These are phyloP conservation scores for Catharus minimus DNA, from an alignment of 2,113 vertebrate species.

Conservation along the genomic window DNA sequence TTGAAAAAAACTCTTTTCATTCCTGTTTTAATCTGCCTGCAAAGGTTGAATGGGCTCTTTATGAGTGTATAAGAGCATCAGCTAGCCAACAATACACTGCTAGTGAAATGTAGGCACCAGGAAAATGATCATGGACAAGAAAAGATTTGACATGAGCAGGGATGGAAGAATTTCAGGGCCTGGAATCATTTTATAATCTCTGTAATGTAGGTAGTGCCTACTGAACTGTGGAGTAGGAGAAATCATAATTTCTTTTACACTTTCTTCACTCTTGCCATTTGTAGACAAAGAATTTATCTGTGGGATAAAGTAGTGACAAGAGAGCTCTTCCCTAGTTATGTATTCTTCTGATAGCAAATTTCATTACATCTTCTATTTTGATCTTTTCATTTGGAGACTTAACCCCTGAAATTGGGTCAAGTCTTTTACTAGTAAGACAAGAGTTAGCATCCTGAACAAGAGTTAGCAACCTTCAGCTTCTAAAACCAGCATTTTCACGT, in stretches of 20 bases:
- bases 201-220: fast-evolving
- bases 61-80: neutral
- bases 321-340: neutral
- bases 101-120: neutral
- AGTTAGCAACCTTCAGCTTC: neutral
- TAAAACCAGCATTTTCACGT: neutral
- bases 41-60: neutral
- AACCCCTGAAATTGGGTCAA: neutral
- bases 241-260: neutral
- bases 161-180: neutral
- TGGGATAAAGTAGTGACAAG: neutral
- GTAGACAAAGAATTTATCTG: neutral
- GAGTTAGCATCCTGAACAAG: neutral
- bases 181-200: neutral
- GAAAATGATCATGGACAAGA: neutral
- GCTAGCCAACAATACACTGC: neutral
- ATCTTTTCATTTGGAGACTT: neutral
- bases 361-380: neutral
- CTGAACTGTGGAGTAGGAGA: neutral
- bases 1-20: neutral
- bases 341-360: neutral
- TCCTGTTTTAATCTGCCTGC: neutral
- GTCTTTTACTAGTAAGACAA: neutral
- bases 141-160: neutral
- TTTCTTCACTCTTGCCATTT: neutral